Evolutionary conservation across 2,113 vertebrate species (phyloP).

Genomic region (Tetrax tetrax): DNA sequence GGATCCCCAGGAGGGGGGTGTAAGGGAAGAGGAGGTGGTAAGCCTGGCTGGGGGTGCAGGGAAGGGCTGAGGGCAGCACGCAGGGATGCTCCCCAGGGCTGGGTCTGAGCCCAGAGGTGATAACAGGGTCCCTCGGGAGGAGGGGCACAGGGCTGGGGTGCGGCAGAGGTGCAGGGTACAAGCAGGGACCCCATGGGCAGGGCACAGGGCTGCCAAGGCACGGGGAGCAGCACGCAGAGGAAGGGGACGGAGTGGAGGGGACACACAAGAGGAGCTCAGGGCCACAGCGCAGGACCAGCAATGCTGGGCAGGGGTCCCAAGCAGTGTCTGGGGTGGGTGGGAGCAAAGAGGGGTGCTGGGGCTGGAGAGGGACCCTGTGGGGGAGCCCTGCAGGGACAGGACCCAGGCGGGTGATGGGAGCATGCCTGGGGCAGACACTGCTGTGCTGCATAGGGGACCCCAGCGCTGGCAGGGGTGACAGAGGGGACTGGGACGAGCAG

Average conservation of each 20-base stretch:
- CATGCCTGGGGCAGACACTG: neutral
- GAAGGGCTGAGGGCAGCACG: neutral
- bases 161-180: neutral
- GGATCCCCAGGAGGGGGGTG: neutral
- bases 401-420: rapidly evolving
- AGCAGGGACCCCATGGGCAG: neutral
- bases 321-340: neutral
- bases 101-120: neutral
- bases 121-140: neutral
- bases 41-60: neutral
- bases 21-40: rapidly evolving
- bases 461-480: neutral
- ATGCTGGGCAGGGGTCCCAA: neutral
- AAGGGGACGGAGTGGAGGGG: neutral
- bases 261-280: neutral
- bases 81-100: neutral
- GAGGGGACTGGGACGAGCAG: neutral
- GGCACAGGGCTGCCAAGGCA: neutral
- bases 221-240: neutral
- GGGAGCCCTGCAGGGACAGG: too few relatives aligned
- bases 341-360: neutral
- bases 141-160: neutral
- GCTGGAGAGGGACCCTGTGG: neutral
- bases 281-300: neutral
- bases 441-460: rapidly evolving